Percentiles rank a stretch among this genome's conserved stretches.
Evolutionary conservation across 2,797 vertebrate species (phyloP).

Genomic region (Chelonia mydas): DNA sequence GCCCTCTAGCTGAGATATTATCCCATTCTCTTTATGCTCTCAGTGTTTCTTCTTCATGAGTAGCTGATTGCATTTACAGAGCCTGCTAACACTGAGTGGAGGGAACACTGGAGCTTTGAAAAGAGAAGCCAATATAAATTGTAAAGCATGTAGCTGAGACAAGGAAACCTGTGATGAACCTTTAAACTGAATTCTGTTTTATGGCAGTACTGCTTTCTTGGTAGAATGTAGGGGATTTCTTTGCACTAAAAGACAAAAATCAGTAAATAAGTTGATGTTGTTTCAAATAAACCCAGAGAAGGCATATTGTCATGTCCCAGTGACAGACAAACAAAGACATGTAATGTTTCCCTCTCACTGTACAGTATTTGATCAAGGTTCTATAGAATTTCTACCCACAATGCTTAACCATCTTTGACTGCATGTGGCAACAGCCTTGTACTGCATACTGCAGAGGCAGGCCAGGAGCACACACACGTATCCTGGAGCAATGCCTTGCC

Average conservation of each 20-base stretch:
- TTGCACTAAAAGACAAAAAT: conserved; percentile 23
- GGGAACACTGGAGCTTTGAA: background rate
- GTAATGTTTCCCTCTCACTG: conserved; percentile 3
- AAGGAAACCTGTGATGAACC: conserved; percentile 32
- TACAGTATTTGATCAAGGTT: conserved; percentile 9
- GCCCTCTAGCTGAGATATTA: conserved; percentile 68
- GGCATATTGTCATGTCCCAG: background rate
- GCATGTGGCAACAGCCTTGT: conserved; percentile 26
- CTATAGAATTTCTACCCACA: conserved; percentile 6
- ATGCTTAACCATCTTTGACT: conserved; percentile 28
- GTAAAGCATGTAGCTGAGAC: conserved; percentile 29
- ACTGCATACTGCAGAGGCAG: background rate
- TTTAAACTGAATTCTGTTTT: background rate
- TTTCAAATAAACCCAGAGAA: conserved; percentile 26
- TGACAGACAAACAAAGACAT: background rate
- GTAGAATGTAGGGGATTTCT: background rate
- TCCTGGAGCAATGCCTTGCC: background rate
- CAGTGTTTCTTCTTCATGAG: conserved; percentile 38
- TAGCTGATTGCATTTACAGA: conserved; percentile 58
- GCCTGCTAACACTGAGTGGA: conserved; percentile 29
- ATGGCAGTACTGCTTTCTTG: conserved; percentile 22
- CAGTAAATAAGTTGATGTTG: conserved; percentile 11
- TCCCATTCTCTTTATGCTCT: conserved; percentile 55
- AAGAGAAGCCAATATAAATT: background rate
- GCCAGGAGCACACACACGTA: conserved; percentile 12